Base-by-base conservation (phyloP, 1,140 invertebrate species). In the Bactericera cockerelli region DNA sequence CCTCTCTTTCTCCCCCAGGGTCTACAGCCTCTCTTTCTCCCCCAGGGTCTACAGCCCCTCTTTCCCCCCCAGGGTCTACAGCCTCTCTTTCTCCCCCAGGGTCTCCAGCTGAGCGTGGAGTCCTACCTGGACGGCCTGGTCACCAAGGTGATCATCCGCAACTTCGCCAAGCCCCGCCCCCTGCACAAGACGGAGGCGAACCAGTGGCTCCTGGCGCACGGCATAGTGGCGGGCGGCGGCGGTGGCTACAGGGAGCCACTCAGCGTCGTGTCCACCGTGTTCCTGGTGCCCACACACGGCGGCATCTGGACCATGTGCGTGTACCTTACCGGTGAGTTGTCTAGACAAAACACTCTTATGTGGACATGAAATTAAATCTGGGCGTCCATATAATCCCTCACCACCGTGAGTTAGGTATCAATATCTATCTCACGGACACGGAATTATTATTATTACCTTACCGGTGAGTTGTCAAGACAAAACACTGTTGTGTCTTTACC, bases 241-340 rank as follows among this genome's bases (percentile, higher is more conserved):
- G 33, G 14, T 26, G n/a, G 38, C 31, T 42, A 49, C 39, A 22
- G 42, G 13, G 19, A 59, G 19, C 10, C 39, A 25, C 55, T 31
- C 1, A 57, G 42, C 21, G 59, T 57, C 33, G 56, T 58, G 11
- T 61, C 61, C 2, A 72, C 75, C 4, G 77, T 83, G 25, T 89
- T 87, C 68, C 70, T 90, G 11, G 84, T 88, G 0, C 86, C 87
- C 1, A 86, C 89, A 81, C 83, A 89, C 62, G 86, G 86, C 1
- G 87, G 87, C 1, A 88, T 90, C 63, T 89, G 87, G 87, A 89
- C 84, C 0, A 76, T 89, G 66, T 90, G 87, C 68, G 81, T 87
- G 53, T 81, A 83, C 56, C 71, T 89, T 24, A 77, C 80, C 67
- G 81, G 84, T 86, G 72, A 73, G 69, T 31, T 31, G n/a, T n/a